Percentiles rank a stretch among this genome's conserved stretches.
Conservation (phyloP, 2,113 vertebrate species). For the Spermophilus dauricus region DNA sequence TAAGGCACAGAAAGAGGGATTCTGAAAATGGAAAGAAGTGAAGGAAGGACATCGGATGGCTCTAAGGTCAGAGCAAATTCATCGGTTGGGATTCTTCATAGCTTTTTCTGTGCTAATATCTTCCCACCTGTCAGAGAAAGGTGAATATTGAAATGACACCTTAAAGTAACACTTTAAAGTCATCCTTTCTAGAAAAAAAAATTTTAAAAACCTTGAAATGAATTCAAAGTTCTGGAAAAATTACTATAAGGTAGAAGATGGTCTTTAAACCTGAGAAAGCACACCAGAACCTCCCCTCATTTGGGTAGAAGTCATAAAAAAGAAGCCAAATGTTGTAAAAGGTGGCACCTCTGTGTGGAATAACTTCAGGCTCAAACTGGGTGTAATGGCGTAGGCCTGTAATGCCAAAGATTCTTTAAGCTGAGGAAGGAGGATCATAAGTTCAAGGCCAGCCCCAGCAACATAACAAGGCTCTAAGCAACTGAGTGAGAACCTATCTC, state of each 20-base stretch:
- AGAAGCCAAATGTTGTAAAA: fast-evolving
- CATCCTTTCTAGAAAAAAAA: neutral
- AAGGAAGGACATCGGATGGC: fast-evolving
- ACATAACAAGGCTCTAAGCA: too few species aligned
- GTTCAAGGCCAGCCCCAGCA: too few species aligned
- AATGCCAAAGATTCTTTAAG: too few species aligned
- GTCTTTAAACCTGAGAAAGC: neutral
- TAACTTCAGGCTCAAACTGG: neutral
- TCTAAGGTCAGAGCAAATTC: neutral
- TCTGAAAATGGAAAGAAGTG: neutral
- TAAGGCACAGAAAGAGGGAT: neutral
- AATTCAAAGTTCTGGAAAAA: neutral
- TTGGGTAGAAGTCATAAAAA: neutral
- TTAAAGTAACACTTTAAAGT: neutral
- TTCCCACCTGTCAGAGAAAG: neutral
- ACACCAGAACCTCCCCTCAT: neutral
- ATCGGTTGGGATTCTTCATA: neutral
- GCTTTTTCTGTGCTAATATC: neutral
- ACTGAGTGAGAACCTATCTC: too few species aligned
- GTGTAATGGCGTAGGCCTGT: too few species aligned
- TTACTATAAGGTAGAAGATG: neutral
- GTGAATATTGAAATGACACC: neutral
- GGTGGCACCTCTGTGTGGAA: fast-evolving
- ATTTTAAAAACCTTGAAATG: neutral
- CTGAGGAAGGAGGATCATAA: too few species aligned